Evolutionary conservation across 2,113 vertebrate species (phyloP), one percentile per base, ranked within the genome.

Genomic region (Odocoileus hemionus): DNA sequence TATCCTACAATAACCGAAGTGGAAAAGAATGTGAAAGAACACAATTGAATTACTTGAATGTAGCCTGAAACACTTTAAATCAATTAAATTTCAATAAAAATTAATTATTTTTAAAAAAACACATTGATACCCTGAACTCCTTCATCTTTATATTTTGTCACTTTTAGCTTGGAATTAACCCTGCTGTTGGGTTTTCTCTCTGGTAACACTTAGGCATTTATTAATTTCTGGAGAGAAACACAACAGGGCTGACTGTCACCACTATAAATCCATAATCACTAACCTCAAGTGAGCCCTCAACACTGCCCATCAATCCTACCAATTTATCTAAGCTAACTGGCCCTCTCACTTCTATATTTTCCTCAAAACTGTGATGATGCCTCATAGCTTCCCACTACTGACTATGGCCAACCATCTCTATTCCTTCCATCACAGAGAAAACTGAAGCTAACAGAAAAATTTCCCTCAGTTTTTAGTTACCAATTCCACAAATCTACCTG

Each of bases 61-160:
- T 52, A n/a, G n/a, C 30, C 30, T 82, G 79, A 82, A n/a, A 82
- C 79, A 82, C 19, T 52, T 17, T n/a, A 52, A 52, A 82, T 82
- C 79, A n/a, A 52, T 12, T 52, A n/a, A 23, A 82, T 52, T 52
- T 82, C 47, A n/a, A 82, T 52, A 11, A 82, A 36, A 83, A n/a
- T 0, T n/a, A 54, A 83, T 83, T 8, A 82, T 54, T n/a, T 6
- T 6, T 1, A 54, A 54, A n/a, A 76, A 54, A 25, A 26, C n/a
- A 26, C 13, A 5, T 26, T 43, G 43, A 50, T 26, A 58, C 5
- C 58, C 26, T 28, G 58, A 76, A 86, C 3, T 64, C 43, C 57
- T 78, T 86, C 89, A 11, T 6, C 33, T 88, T 64, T 58, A 13
- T 61, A 47, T 92, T 95, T 91, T 93, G 26, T 60, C 70, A 70